phyloP scores from a whole-genome alignment of 2,888 invertebrate species.

The Leptopilina myrica region DNA sequence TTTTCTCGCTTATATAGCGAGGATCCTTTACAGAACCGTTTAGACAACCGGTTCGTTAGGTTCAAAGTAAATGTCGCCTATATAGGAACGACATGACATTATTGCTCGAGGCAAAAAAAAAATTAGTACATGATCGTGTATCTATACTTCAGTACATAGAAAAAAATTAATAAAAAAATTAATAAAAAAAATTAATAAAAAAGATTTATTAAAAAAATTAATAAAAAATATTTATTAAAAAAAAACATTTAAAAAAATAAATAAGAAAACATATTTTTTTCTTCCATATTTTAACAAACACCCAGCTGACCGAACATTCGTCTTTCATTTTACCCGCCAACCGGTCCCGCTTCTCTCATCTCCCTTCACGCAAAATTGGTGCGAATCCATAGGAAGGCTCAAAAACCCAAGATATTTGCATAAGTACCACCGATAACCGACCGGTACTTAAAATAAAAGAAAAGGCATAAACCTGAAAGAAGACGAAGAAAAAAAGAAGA shows the following conservation, averaged over 20 bases:
- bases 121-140: constrained; percentile 16
- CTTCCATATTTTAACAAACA: neutral
- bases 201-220: neutral
- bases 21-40: constrained; percentile 5
- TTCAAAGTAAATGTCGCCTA: constrained; percentile 32
- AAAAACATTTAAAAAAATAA: too few relatives aligned
- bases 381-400: neutral
- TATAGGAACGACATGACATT: constrained; percentile 24
- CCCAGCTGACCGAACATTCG: constrained; percentile 20
- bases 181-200: too few relatives aligned
- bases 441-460: constrained; percentile 1
- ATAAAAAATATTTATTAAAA: neutral
- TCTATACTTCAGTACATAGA: neutral
- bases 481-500: neutral
- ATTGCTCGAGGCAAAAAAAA: constrained; percentile 9
- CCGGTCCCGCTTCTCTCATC: neutral
- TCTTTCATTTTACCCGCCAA: constrained; percentile 18
- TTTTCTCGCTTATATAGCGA: constrained; percentile 13
- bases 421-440: constrained; percentile 28
- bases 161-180: neutral
- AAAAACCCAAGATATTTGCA: constrained; percentile 22
- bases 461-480: neutral
- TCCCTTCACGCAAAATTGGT: constrained; percentile 4
- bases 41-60: constrained; percentile 33
- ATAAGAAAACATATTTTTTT: too few relatives aligned